Conservation (phyloP, 2,888 invertebrate species). For the Ichneumoninae sp. region DNA sequence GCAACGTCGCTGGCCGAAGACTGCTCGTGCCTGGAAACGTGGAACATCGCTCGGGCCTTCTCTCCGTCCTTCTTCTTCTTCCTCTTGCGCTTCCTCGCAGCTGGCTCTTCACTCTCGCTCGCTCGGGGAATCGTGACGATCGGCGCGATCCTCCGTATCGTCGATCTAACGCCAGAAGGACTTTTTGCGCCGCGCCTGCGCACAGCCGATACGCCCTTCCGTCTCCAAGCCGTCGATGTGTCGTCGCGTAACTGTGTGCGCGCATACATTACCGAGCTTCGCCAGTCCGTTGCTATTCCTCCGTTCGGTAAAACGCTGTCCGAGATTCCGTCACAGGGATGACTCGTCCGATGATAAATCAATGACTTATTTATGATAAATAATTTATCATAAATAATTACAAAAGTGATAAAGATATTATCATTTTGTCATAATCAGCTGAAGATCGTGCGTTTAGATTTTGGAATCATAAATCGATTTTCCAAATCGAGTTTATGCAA, state of each 20-base stretch:
- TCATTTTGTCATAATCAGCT: not conserved
- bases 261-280: not conserved
- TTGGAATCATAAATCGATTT: slow-evolving; percentile 1
- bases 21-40: slow-evolving; percentile 46
- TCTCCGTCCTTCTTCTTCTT: slow-evolving; percentile 49
- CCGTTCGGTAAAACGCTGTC: not conserved
- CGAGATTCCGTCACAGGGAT: not conserved
- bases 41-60: slow-evolving; percentile 56
- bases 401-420: not conserved
- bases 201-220: not conserved
- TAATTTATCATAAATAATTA: no score
- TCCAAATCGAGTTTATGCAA: not conserved
- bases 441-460: not conserved
- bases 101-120: slow-evolving; percentile 42
- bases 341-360: not conserved
- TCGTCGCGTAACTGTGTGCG: no score
- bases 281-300: not conserved
- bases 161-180: not conserved
- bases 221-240: not conserved
- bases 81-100: slow-evolving; percentile 23
- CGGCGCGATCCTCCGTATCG: slow-evolving; percentile 19
- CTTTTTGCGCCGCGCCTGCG: not conserved
- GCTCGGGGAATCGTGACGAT: slow-evolving; percentile 25
- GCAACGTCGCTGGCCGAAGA: slow-evolving; percentile 54
- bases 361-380: not conserved